These are phyloP conservation scores for Holcopasites calliopsidis DNA, from an alignment of 1,140 invertebrate species.

Conservation along the genomic window DNA sequence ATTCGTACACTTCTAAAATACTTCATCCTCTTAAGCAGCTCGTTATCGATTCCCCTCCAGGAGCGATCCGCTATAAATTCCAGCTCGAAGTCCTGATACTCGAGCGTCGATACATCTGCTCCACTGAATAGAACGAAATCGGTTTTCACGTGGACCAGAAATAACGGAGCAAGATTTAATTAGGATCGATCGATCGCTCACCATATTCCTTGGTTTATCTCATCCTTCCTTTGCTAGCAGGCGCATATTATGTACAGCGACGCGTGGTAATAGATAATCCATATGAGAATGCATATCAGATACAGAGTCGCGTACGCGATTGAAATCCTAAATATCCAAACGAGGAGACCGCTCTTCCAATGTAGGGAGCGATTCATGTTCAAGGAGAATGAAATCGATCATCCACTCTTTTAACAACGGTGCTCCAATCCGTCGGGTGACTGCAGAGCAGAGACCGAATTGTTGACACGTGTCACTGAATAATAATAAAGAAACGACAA, in stretches of 20 bases:
- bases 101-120: not conserved
- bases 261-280: slow-evolving; percentile 71
- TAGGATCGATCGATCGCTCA: slow-evolving; percentile 4
- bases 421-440: slow-evolving; percentile 4
- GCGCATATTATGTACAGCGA: slow-evolving; percentile 68
- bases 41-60: not conserved
- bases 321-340: slow-evolving; percentile 63
- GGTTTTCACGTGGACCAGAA: not conserved
- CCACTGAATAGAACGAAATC: slow-evolving; percentile 18
- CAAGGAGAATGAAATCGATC: not conserved
- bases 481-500: not conserved
- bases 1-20: slow-evolving; percentile 4
- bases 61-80: not conserved
- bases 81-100: not conserved
- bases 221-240: slow-evolving; percentile 42
- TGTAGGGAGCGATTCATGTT: slow-evolving; percentile 43
- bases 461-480: not conserved
- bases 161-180: not conserved
- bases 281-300: slow-evolving; percentile 64
- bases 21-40: not conserved
- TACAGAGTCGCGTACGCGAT: slow-evolving; percentile 62
- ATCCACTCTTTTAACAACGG: not conserved
- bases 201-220: not conserved
- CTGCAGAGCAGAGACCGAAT: not conserved
- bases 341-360: slow-evolving; percentile 46